A percentile compares a stretch with the other conserved stretches of the same genome.
Evolutionary conservation across 2,797 vertebrate species (phyloP).

Genomic region (Ctenopoma multispine): DNA sequence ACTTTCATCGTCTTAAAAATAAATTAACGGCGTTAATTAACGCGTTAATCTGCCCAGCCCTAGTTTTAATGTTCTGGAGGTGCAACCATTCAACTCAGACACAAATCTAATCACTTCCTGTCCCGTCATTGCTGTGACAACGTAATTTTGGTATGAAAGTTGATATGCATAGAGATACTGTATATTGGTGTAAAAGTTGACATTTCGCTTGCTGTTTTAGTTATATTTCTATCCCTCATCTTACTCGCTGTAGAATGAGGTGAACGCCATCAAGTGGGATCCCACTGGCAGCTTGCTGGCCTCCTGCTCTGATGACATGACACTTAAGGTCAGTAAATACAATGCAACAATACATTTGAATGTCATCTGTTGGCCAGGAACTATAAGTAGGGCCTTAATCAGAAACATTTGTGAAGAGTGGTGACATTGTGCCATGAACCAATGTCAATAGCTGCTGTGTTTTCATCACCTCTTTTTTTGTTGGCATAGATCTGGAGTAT

Average conservation of each 20-base stretch:
- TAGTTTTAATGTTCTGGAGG: background rate
- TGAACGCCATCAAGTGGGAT: conserved; percentile 99
- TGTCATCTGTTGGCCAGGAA: background rate
- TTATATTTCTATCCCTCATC: background rate
- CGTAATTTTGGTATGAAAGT: too few relatives aligned
- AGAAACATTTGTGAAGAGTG: background rate
- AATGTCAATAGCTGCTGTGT: background rate
- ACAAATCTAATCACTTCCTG: background rate
- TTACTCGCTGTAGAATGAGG: conserved; percentile 90
- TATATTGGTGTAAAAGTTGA: background rate
- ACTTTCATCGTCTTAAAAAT: too few relatives aligned
- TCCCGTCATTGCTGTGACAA: background rate
- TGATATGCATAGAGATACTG: background rate
- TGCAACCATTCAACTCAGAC: background rate
- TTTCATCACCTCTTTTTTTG: background rate
- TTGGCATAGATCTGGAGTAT: conserved; percentile 97
- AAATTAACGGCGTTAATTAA: too few relatives aligned
- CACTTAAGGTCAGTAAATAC: conserved; percentile 90
- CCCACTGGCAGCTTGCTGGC: conserved; percentile 97
- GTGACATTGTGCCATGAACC: background rate
- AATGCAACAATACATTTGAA: background rate
- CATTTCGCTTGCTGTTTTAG: background rate
- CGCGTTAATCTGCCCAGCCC: too few relatives aligned
- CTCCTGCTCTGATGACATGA: conserved; percentile 99
- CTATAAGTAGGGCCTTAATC: background rate